These are phyloP conservation scores for Hydriomena furcata DNA, from an alignment of 2,888 invertebrate species.

Conservation along the genomic window DNA sequence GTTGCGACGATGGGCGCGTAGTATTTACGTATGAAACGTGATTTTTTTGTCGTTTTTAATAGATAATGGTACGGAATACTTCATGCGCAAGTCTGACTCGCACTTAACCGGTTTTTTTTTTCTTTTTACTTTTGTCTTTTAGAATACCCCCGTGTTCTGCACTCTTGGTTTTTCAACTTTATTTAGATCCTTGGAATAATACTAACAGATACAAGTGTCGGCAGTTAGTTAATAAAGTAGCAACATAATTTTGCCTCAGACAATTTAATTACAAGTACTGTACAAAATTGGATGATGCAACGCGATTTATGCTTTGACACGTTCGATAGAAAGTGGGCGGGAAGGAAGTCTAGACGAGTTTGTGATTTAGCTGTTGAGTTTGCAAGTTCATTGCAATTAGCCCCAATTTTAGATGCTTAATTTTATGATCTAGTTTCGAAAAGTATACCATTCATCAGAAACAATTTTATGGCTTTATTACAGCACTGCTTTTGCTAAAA, in stretches of 20 bases:
- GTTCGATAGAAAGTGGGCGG: slow-evolving; percentile 40
- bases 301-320: slow-evolving; percentile 36
- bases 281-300: slow-evolving; percentile 30
- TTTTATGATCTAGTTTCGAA: slow-evolving; percentile 10
- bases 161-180: background rate
- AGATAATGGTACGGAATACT: too few species aligned
- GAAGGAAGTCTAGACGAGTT: slow-evolving; percentile 33
- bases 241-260: slow-evolving; percentile 21
- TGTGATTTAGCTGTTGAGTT: slow-evolving; percentile 31
- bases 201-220: background rate
- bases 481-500: too few species aligned
- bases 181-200: background rate
- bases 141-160: too few species aligned
- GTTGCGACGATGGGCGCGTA: too few species aligned
- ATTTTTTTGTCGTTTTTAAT: too few species aligned
- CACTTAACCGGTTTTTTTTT: too few species aligned
- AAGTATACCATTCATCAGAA: slow-evolving; percentile 6
- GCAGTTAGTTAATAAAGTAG: slow-evolving; percentile 23
- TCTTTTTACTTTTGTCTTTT: too few species aligned
- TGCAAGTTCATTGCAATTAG: slow-evolving; percentile 26
- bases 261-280: slow-evolving; percentile 30
- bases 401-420: slow-evolving; percentile 13
- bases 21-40: too few species aligned
- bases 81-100: too few species aligned
- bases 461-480: too few species aligned